Conservation (phyloP, 2,797 vertebrate species). For the Petrocephalus sullivani region DNA sequence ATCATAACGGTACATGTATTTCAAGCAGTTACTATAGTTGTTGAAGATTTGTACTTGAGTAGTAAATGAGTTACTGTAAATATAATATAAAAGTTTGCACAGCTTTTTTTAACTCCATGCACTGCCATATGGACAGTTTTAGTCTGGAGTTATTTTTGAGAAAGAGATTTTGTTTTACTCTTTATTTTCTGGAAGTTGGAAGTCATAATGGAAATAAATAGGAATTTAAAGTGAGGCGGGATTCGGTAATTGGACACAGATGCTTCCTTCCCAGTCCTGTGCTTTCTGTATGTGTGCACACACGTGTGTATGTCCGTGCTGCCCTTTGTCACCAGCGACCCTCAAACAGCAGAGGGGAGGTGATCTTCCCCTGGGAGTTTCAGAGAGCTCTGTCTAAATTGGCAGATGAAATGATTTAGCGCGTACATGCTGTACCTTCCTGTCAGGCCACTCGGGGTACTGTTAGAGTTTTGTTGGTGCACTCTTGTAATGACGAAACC, state of each 20-base stretch:
- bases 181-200: slow-evolving; percentile 30
- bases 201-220: slow-evolving; percentile 37
- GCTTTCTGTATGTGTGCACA: slow-evolving; percentile 14
- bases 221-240: slow-evolving; percentile 48
- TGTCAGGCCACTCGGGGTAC: background rate
- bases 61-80: background rate
- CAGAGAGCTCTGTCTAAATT: background rate
- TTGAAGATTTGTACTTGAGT: background rate
- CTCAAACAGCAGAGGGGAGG: slow-evolving; percentile 36
- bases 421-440: background rate
- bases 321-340: slow-evolving; percentile 30
- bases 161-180: slow-evolving; percentile 16
- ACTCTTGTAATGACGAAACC: background rate
- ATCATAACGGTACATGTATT: background rate
- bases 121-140: background rate
- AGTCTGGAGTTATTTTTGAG: background rate
- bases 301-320: background rate
- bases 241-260: slow-evolving; percentile 59
- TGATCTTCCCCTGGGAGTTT: background rate
- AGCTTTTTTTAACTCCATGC: background rate
- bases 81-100: slow-evolving; percentile 2
- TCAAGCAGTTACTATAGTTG: background rate
- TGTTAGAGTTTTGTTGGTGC: background rate
- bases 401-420: background rate
- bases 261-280: slow-evolving; percentile 46